Evolutionary conservation across 2,888 invertebrate species (phyloP).

Genomic region (Idaea straminata): DNA sequence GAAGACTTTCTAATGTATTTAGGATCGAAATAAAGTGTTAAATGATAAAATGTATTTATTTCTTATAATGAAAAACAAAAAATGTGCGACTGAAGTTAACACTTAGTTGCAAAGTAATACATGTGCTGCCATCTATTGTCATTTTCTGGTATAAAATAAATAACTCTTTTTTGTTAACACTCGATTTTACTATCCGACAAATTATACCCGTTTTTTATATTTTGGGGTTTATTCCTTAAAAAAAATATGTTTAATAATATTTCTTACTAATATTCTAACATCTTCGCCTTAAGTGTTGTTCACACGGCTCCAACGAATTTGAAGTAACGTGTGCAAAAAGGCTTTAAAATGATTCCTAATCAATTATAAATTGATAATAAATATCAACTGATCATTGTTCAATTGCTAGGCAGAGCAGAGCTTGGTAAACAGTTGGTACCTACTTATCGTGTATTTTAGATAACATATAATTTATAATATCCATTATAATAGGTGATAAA

Average conservation of each 20-base stretch:
- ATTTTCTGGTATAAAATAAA: too few species aligned
- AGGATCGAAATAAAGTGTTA: too few species aligned
- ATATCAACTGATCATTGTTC: background rate
- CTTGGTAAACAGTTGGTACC: background rate
- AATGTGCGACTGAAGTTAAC: too few species aligned
- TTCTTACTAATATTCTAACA: background rate
- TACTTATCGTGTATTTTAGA: background rate
- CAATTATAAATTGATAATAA: background rate
- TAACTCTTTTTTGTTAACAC: too few species aligned
- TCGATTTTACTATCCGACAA: too few species aligned
- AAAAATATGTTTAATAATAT: constrained; percentile 26
- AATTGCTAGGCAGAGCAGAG: constrained; percentile 6
- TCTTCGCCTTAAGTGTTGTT: constrained; percentile 56
- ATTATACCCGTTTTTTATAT: too few species aligned
- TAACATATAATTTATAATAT: background rate
- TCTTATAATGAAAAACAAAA: too few species aligned
- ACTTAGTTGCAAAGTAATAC: too few species aligned
- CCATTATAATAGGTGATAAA: background rate
- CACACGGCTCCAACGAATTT: constrained; percentile 56
- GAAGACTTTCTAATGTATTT: too few species aligned
- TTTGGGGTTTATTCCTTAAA: too few species aligned
- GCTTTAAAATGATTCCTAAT: constrained; percentile 26
- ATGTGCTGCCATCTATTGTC: too few species aligned
- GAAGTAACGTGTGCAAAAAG: constrained; percentile 48
- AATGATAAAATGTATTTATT: too few species aligned